phyloP scores from a whole-genome alignment of 1,140 invertebrate species.

The Drosophila orena region DNA sequence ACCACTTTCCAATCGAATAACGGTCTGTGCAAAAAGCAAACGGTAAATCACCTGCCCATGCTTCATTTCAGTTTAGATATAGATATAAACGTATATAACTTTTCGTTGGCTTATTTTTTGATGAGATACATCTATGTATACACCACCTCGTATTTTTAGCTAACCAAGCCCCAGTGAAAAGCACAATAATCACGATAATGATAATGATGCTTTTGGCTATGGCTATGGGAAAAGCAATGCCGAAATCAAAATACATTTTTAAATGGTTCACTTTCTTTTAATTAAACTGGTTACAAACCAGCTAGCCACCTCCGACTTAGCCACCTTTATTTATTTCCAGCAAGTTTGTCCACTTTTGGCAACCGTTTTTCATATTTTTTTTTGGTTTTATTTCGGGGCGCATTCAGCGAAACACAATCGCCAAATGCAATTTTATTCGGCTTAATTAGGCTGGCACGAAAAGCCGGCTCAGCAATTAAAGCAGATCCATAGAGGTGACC shows the following conservation, averaged over 20 bases:
- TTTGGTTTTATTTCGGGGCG: slow-evolving; percentile 7
- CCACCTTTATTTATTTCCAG: slow-evolving; percentile 21
- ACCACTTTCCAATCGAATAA: slow-evolving; percentile 74
- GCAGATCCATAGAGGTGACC: slow-evolving; percentile 1
- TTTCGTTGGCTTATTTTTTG: slow-evolving; percentile 2
- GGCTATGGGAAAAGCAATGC: slow-evolving; percentile 28
- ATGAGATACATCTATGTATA: slow-evolving; percentile 7
- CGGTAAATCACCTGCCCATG: slow-evolving; percentile 70
- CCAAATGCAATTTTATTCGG: slow-evolving; percentile 46
- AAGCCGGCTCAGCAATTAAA: slow-evolving; percentile 14
- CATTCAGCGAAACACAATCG: slow-evolving; percentile 23
- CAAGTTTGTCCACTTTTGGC: slow-evolving; percentile 56
- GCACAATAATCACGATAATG: slow-evolving; percentile 53
- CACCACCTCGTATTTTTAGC: slow-evolving; percentile 29
- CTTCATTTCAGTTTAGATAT: slow-evolving; percentile 22
- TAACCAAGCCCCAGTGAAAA: slow-evolving; percentile 46
- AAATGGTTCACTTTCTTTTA: slow-evolving; percentile 81
- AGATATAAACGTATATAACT: not conserved
- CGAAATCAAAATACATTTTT: slow-evolving; percentile 56
- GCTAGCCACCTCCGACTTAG: slow-evolving; percentile 23
- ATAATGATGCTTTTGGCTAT: slow-evolving; percentile 39
- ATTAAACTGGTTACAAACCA: slow-evolving; percentile 73
- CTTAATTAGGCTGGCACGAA: slow-evolving; percentile 31
- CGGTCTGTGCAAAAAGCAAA: slow-evolving; percentile 43
- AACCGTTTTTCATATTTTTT: not conserved